These are phyloP conservation scores for Scyliorhinus canicula DNA, from an alignment of 2,797 vertebrate genomes.

Conservation along the genomic window DNA sequence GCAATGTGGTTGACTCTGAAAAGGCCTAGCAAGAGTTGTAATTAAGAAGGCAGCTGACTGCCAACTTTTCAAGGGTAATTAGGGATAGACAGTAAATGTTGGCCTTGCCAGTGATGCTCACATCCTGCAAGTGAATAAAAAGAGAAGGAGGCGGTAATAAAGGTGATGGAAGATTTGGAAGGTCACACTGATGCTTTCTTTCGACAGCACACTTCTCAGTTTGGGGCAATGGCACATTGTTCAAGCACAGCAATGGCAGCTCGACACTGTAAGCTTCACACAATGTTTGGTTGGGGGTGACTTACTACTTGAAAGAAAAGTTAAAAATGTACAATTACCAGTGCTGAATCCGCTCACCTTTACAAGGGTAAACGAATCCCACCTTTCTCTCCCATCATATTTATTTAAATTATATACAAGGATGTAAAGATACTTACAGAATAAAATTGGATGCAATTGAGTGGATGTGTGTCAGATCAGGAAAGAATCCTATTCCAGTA, in stretches of 20 bases:
- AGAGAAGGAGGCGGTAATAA: background rate
- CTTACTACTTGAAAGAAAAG: background rate
- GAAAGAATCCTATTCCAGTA: constrained; percentile 78
- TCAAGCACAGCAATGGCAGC: background rate
- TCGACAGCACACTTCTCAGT: background rate
- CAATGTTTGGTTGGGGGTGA: background rate
- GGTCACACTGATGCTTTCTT: background rate
- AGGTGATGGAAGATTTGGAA: background rate
- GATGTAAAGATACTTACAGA: constrained; percentile 62
- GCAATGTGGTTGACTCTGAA: background rate
- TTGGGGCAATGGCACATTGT: background rate
- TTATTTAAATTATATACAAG: background rate
- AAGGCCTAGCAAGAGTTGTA: background rate
- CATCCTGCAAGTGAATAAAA: too few relatives aligned
- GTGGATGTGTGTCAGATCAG: constrained; percentile 71
- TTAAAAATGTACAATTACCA: background rate
- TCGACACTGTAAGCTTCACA: background rate
- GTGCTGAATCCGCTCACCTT: background rate
- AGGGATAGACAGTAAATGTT: too few relatives aligned
- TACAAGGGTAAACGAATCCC: background rate
- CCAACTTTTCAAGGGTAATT: background rate
- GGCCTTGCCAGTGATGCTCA: too few relatives aligned
- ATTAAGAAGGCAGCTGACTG: background rate
- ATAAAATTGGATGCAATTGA: constrained; percentile 65
- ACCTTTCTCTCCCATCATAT: background rate